Base-by-base conservation (phyloP, 1,140 invertebrate genomes). In the Nasonia longicornis region DNA sequence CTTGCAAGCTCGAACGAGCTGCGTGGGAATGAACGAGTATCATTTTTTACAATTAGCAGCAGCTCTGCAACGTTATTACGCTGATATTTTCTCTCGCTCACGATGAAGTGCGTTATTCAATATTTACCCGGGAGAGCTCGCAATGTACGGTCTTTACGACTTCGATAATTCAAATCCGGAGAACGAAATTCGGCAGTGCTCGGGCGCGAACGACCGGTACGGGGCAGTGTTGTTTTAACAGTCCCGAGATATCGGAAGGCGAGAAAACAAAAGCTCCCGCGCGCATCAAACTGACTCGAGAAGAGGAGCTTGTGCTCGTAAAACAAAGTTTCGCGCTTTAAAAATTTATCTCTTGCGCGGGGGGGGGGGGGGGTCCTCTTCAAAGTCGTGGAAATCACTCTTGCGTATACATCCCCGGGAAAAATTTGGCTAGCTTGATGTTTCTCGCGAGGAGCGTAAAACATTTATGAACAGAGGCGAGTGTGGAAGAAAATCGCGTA, bases 401-500 rank as follows among this genome's bases (percentile, higher is more conserved):
- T 52, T 79, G 52, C 31, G 31, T 35, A 0, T 58, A 6, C 29
- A 31, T 35, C 31, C 3, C 31, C 31, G 4, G 31, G 31, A 35
- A 6, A 69, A 48, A 48, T 69, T 69, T 71, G 16, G 14, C 26
- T 22, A 72, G 22, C 26, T 4, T 10, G 38, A 42, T 42, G 38
- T 42, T 42, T 64, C 20, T 73, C 70, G 35, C 48, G 71, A 73
- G 71, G 22, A 63, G 8, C 81, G 63, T 82, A 79, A 82, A 82
- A 82, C 81, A 82, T 82, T 78, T 82, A 82, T 82, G 75, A 82
- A 66, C 29, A 75, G 26, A 26, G 31, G 31, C 63, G 72, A 75
- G 38, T 74, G 71, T 8, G 70, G 22, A 11, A 26, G 3, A 11
- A 70, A 58, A 69, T 69, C 71, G 71, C 10, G 3, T 10, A 2